Conservation (phyloP, 1,140 invertebrate species). For the Anastatus disparis region DNA sequence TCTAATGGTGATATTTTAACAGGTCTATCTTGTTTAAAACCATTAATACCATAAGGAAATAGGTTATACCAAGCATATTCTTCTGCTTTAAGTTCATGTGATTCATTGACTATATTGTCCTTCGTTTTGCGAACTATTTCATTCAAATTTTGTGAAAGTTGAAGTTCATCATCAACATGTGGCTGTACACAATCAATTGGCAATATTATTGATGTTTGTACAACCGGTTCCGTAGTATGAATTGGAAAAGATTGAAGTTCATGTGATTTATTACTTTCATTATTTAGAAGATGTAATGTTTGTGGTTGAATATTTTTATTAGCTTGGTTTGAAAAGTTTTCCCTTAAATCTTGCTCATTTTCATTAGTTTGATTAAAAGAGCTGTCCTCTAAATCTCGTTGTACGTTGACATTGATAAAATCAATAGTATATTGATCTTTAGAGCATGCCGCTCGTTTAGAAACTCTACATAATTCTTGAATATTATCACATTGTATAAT, state of each 20-base stretch:
- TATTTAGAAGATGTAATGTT: not conserved
- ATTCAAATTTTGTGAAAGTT: conserved; percentile 51
- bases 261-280: not conserved
- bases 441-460: not conserved
- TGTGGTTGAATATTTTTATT: not conserved
- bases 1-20: not conserved
- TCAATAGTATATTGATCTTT: not conserved
- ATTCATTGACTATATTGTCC: conserved; percentile 55
- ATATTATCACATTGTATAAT: not conserved
- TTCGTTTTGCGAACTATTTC: conserved; percentile 53
- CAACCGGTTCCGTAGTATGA: no score
- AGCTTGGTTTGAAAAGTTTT: not conserved
- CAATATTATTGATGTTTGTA: conserved; percentile 49
- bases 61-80: conserved; percentile 58
- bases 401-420: not conserved
- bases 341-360: no score
- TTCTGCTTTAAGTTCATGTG: conserved; percentile 56
- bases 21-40: not conserved
- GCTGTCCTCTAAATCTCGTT: no score
- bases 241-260: not conserved
- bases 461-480: not conserved
- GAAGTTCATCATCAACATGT: conserved; percentile 53
- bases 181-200: conserved; percentile 52
- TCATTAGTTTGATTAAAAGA: conserved; percentile 20
- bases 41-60: conserved; percentile 42